Evolutionary conservation across 2,797 vertebrate species (phyloP), one percentile per base, ranked within the genome.

Genomic region (Clarias laeviceps): DNA sequence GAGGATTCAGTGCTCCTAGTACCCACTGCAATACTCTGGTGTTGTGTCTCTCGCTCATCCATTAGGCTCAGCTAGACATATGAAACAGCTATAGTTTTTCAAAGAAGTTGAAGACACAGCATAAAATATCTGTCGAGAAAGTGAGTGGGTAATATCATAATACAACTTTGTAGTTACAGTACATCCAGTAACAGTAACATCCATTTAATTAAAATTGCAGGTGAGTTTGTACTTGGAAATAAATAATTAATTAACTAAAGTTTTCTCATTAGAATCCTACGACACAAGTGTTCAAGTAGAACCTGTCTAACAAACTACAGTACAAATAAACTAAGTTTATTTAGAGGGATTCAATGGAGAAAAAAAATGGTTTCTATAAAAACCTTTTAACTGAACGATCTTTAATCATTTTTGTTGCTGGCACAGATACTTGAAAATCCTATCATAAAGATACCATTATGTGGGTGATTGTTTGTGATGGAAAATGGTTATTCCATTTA

Each of bases 1-100:
- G 82, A 90, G 92, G 54, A 62, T 73, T 57, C 56, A 73, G 45
- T 66, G 77, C 27, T 83, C 40, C 15, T 11, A n/a, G n/a, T 79
- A 45, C 69, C 84, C 17, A 74, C 69, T 73, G 22, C 72, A 83
- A 79, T 62, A 29, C 64, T 29, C 54, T 37, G 20, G 18, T 78
- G 56, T 70, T 62, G 54, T 70, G 73, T 29, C 64, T 86, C 34
- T 57, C 15, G 18, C 65, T 68, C 40, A 45, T 77, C 80, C 72
- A 82, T 86, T 86, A 86, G 50, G n/a, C 17, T 76, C 62, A 68
- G 79, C 18, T 37, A 82, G 85, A 78, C 80, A 76, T 82, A 40
- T 69, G 72, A 69, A 57, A 82, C 34, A 62, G 62, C 27, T 32
- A 20, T 45, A 73, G 45, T 32, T 83, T 83, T 50, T 50, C 37